Evolutionary conservation across 1,140 invertebrate genomes (phyloP).

Genomic region (Drosophila ambigua): DNA sequence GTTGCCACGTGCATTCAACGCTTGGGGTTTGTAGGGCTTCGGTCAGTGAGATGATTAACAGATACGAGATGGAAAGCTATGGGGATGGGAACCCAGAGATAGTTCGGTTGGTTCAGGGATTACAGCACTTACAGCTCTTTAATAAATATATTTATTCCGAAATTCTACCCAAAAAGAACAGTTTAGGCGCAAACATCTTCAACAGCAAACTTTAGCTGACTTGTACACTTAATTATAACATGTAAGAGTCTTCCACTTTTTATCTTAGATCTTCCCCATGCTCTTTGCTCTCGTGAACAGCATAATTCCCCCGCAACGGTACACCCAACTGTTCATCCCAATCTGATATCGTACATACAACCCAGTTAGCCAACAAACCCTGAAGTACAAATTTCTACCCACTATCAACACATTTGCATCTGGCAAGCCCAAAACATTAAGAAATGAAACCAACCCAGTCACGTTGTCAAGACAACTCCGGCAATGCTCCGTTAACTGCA

Average conservation of each 20-base stretch:
- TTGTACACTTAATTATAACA: neutral
- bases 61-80: slow-evolving; percentile 2
- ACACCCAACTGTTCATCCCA: neutral
- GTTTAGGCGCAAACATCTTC: too few relatives aligned
- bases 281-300: neutral
- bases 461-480: slow-evolving; percentile 61
- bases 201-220: neutral
- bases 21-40: slow-evolving; percentile 36
- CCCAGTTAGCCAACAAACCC: slow-evolving; percentile 49
- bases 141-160: too few relatives aligned
- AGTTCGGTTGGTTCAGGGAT: too few relatives aligned
- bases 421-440: neutral
- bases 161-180: too few relatives aligned
- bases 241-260: too few relatives aligned
- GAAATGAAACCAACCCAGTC: slow-evolving; percentile 45
- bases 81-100: neutral
- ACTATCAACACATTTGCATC: slow-evolving; percentile 65
- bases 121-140: too few relatives aligned
- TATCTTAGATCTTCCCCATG: neutral
- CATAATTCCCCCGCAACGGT: slow-evolving; percentile 16
- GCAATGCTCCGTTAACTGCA: slow-evolving; percentile 50
- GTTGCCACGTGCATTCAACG: slow-evolving; percentile 70
- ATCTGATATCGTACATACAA: slow-evolving; percentile 16
- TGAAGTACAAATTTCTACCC: slow-evolving; percentile 7
- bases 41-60: slow-evolving; percentile 51